Conservation (phyloP, 2,113 vertebrate genomes). For the Uria aalge region DNA sequence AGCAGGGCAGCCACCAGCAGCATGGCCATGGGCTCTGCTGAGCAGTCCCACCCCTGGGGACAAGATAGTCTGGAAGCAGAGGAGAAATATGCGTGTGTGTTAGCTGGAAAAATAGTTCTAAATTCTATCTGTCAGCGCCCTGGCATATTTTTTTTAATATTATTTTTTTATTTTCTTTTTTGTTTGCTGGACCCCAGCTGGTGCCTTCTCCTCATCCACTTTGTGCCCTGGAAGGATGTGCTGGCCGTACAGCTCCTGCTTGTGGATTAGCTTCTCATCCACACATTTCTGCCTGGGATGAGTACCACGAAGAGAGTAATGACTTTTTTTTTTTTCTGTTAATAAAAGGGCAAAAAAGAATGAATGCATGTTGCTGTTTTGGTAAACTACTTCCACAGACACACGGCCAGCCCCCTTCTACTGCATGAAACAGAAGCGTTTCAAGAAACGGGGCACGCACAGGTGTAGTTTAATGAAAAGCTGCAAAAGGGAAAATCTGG, state of each 20-base stretch:
- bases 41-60: not conserved
- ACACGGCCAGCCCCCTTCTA: not conserved
- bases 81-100: not conserved
- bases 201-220: not conserved
- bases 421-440: not conserved
- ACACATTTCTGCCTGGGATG: not conserved
- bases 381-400: not conserved
- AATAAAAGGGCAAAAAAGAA: not conserved
- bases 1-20: not conserved
- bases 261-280: not conserved
- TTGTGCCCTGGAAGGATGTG: not conserved
- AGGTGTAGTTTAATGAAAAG: not conserved
- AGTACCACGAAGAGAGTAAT: not conserved
- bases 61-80: not conserved
- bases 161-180: not conserved
- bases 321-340: not conserved
- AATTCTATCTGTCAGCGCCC: not conserved
- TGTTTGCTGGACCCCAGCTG: not conserved
- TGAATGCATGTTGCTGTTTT: not conserved
- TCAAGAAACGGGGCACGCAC: not conserved
- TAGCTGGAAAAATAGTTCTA: not conserved
- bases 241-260: not conserved
- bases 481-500: not conserved
- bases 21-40: accelerated
- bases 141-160: no score